phyloP scores from a whole-genome alignment of 2,113 vertebrate genomes.

The Turdus rufiventris region DNA sequence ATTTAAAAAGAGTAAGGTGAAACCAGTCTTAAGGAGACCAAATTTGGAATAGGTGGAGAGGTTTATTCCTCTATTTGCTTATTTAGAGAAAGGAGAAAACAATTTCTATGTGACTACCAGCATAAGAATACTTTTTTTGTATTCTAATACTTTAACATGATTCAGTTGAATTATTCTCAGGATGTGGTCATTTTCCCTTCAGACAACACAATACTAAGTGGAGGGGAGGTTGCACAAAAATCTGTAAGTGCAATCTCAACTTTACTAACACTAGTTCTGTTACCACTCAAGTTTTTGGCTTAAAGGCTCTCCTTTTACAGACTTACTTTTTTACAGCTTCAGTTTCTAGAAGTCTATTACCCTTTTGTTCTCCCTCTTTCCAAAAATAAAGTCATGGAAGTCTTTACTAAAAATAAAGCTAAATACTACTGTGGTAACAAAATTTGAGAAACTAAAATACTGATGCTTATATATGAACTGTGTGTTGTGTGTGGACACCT shows the following conservation, averaged over 20 bases:
- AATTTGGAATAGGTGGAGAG: not conserved
- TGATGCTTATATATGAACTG: not conserved
- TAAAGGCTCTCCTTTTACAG: not conserved
- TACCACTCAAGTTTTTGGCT: not conserved
- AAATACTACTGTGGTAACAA: not conserved
- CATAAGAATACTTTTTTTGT: not conserved
- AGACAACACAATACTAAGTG: not conserved
- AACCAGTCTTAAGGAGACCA: not conserved
- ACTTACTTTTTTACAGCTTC: not conserved
- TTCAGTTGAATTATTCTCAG: not conserved
- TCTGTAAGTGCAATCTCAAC: not conserved
- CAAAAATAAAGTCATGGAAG: not conserved
- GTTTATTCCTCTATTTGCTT: not conserved
- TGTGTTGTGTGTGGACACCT: not conserved
- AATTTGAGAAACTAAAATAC: not conserved
- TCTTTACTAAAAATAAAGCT: not conserved
- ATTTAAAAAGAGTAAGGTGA: not conserved
- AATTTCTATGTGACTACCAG: not conserved
- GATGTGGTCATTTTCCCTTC: not conserved
- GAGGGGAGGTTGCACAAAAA: not conserved
- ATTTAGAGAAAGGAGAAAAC: not conserved
- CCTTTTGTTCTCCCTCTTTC: not conserved
- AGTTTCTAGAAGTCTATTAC: not conserved
- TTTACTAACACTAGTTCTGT: not conserved
- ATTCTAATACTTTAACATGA: not conserved